Evolutionary conservation across 37 sponge, comb jelly and placozoan genomes (phyloP).

Genomic region (Spongia lamella): DNA sequence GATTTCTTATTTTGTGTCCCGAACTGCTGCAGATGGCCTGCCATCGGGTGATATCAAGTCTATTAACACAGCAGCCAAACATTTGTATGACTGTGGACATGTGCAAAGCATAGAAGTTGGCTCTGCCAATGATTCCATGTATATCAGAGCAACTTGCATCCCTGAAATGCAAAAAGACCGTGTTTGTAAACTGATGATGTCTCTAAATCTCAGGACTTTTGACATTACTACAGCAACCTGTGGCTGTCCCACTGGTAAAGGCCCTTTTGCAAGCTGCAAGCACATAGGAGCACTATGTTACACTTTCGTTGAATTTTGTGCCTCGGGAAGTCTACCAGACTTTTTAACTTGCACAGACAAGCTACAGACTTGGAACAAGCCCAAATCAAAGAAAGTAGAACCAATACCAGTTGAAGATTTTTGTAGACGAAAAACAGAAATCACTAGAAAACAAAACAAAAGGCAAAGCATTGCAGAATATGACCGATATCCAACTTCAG

Average conservation of each 20-base stretch:
- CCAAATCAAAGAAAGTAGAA: constrained; percentile 15
- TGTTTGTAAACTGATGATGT: not conserved
- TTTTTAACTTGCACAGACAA: constrained; percentile 16
- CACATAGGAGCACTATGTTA: constrained; percentile 22
- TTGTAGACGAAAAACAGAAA: constrained; percentile 3
- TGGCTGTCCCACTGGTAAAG: constrained; percentile 35
- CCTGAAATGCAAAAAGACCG: constrained; percentile 36
- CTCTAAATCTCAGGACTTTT: not conserved
- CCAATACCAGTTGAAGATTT: constrained; percentile 10
- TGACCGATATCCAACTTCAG: no score
- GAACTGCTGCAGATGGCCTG: constrained; percentile 33
- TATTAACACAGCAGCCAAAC: constrained; percentile 15
- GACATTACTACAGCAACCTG: constrained; percentile 31
- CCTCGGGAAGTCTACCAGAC: constrained; percentile 10
- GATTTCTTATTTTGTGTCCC: constrained; percentile 22
- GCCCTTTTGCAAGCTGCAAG: constrained; percentile 9
- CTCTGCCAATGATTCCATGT: not conserved
- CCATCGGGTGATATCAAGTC: constrained; percentile 32
- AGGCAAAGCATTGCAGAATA: no score
- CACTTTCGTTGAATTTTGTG: constrained; percentile 25
- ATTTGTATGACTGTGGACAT: constrained; percentile 47
- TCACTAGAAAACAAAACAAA: not conserved
- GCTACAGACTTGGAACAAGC: constrained; percentile 25
- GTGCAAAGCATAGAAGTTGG: constrained; percentile 14
- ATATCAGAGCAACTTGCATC: constrained; percentile 12